These are phyloP conservation scores for Escarpia spicata DNA, from an alignment of 2,888 invertebrate species.

Conservation along the genomic window DNA sequence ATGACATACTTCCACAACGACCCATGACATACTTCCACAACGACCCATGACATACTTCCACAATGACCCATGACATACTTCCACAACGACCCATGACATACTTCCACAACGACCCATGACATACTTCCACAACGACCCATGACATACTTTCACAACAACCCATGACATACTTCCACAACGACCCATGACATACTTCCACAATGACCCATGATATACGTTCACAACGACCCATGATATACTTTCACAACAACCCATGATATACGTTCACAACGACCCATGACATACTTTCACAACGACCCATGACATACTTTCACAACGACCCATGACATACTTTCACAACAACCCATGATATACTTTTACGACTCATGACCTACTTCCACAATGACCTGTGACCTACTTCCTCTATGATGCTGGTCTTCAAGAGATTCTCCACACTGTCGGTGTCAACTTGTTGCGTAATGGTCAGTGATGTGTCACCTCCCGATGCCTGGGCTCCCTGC, in stretches of 20 bases:
- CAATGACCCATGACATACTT: not conserved
- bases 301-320: not conserved
- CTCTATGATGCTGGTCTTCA: conserved; percentile 51
- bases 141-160: too few species aligned
- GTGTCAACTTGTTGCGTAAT: conserved; percentile 25
- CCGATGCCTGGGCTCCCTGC: not conserved
- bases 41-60: not conserved
- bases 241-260: not conserved
- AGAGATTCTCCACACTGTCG: conserved; percentile 47
- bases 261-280: not conserved
- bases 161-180: too few species aligned
- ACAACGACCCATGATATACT: too few species aligned
- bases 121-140: too few species aligned
- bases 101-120: not conserved
- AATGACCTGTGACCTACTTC: conserved; percentile 45
- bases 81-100: not conserved
- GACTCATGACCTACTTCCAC: not conserved
- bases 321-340: not conserved
- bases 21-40: not conserved
- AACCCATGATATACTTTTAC: not conserved
- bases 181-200: too few species aligned
- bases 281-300: not conserved
- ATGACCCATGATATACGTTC: too few species aligned
- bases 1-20: not conserved
- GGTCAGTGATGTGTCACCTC: not conserved